Percentiles rank a stretch among this genome's conserved stretches.
Conservation (phyloP, 1,140 invertebrate genomes). For the Cheumatopsyche charites region DNA sequence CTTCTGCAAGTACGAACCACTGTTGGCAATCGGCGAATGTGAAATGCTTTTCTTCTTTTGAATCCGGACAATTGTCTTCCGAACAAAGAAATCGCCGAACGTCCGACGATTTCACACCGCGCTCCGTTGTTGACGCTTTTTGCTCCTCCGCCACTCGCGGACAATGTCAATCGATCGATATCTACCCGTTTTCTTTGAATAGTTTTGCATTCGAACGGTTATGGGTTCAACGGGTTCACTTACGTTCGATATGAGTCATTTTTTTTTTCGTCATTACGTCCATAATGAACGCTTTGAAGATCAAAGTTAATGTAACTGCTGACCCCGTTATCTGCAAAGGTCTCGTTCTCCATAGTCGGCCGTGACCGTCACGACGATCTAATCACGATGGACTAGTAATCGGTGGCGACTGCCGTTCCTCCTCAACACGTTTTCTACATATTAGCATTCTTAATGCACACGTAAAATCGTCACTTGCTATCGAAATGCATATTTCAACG, state of each 20-base stretch:
- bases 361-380: conserved; percentile 34
- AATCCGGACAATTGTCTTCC: conserved; percentile 2
- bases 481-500: background rate
- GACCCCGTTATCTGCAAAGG: conserved; percentile 18
- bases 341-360: conserved; percentile 24
- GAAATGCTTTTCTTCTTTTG: background rate
- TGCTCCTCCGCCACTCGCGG: too few species aligned
- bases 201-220: too few species aligned
- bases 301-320: conserved; percentile 19
- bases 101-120: conserved; percentile 3
- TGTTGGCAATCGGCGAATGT: conserved; percentile 7
- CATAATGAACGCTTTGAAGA: background rate
- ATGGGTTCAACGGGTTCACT: too few species aligned
- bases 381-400: conserved; percentile 23
- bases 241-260: too few species aligned
- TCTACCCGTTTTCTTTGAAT: too few species aligned
- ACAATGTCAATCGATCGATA: too few species aligned
- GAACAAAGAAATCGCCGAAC: conserved; percentile 16
- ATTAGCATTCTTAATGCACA: background rate
- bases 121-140: background rate
- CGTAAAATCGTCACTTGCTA: background rate
- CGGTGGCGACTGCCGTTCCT: background rate
- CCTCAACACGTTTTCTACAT: too few species aligned
- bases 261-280: too few species aligned
- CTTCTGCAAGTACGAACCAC: background rate